Evolutionary conservation across 1,140 invertebrate genomes (phyloP), one percentile per base, ranked within the genome.

Genomic region (Drosophila quadrilineata): DNA sequence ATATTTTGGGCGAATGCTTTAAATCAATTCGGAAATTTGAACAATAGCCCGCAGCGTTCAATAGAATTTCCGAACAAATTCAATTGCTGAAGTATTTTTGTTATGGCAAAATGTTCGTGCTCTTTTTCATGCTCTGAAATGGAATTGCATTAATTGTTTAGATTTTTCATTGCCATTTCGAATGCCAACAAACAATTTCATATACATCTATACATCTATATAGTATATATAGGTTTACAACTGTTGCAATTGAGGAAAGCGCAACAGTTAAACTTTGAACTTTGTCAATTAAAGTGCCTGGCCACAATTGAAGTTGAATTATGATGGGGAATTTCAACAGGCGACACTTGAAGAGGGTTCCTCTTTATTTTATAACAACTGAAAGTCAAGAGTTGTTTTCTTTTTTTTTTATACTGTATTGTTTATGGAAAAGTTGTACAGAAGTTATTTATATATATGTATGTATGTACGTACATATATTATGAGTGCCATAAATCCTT

Each of bases 141-240:
- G 66, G 57, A 75, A 85, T 85, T 74, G 79, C 79, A 85, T 84
- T 69, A 84, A 77, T 77, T 82, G 64, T 67, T 82, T 77, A 63
- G 77, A 77, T 82, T 85, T 82, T 66, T 76, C 52, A 62, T 24
- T 41, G 17, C 35, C 9, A 5, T 17, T 41, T 31, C 8, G 19
- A 28, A 21, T 8, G 14, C 26, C 29, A 21, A 14, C 22, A 29
- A 29, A 31, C n/a, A n/a, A n/a, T 6, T 22, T 41, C 10, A 45
- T 14, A 17, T 16, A 9, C 1, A 53, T 28, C 2, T 35, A 35
- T 3, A 31, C 38, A 38, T 17, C 29, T 4, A 12, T 26, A 8
- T 28, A 6, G 10, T 29, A 22, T 49, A 5, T 45, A 3, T 24
- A 22, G 19, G 2, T 10, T 9, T 49, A 24, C 19, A 41, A 4